phyloP scores from a whole-genome alignment of 2,888 invertebrate species.

The Agrochola circellaris region DNA sequence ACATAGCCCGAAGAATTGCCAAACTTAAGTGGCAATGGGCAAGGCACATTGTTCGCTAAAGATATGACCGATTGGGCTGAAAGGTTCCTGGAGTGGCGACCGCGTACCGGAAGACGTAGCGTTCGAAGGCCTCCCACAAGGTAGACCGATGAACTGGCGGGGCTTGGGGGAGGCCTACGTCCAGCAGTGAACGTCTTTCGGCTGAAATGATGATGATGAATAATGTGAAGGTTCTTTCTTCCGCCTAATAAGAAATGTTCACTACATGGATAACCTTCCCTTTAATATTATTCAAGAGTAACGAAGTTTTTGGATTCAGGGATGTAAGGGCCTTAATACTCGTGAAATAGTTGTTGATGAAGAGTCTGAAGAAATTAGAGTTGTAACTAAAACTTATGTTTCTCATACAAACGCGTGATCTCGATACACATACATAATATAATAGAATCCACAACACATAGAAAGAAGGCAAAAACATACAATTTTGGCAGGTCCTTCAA shows the following conservation, averaged over 20 bases:
- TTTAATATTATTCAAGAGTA: background rate
- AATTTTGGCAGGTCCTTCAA: background rate
- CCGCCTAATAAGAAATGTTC: background rate
- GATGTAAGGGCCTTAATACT: too few species aligned
- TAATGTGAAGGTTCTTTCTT: background rate
- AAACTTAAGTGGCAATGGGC: too few species aligned
- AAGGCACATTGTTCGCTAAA: too few species aligned
- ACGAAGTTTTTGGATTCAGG: background rate
- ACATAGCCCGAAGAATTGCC: too few species aligned
- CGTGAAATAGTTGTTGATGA: background rate
- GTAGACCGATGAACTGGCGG: too few species aligned
- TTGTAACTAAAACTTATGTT: background rate
- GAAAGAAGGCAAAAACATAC: background rate
- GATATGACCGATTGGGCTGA: too few species aligned
- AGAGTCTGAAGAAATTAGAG: background rate
- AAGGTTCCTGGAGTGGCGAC: too few species aligned
- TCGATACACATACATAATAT: background rate
- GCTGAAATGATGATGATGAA: too few species aligned
- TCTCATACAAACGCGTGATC: background rate
- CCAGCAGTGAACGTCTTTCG: too few species aligned
- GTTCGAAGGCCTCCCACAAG: too few species aligned
- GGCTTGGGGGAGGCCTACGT: too few species aligned
- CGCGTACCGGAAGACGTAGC: too few species aligned
- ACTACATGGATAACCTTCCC: background rate
- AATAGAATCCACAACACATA: background rate